phyloP scores from a whole-genome alignment of 92 coral and sea anemone species.

The Phenganax subtilis region DNA sequence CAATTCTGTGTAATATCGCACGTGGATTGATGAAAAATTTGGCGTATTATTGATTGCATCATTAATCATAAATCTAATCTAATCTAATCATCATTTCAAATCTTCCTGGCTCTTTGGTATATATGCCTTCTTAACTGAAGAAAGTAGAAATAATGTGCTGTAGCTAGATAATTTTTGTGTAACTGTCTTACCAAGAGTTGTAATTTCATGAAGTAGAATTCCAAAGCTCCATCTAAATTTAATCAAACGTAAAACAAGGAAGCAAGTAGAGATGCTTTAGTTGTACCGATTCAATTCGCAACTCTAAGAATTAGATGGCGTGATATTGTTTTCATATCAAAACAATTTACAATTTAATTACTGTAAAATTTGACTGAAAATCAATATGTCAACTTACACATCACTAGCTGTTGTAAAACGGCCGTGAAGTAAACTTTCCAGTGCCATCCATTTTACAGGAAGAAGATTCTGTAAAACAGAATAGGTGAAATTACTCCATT shows the following conservation, averaged over 20 bases:
- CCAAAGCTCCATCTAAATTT: constrained; percentile 74
- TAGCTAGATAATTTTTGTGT: not conserved
- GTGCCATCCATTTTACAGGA: constrained; percentile 76
- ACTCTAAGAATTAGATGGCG: not conserved
- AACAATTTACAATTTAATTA: too few relatives aligned
- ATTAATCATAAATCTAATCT: too few relatives aligned
- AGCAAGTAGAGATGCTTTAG: not conserved
- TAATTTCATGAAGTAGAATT: constrained; percentile 68
- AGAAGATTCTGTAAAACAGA: constrained; percentile 44
- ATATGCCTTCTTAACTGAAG: not conserved
- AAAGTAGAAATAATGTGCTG: not conserved
- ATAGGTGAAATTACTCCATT: not conserved
- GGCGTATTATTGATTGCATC: not conserved
- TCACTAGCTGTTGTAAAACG: constrained; percentile 54
- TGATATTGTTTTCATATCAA: too few relatives aligned
- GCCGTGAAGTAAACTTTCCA: constrained; percentile 58
- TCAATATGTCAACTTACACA: constrained; percentile 49
- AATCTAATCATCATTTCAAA: too few relatives aligned
- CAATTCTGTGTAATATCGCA: too few relatives aligned
- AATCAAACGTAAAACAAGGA: not conserved
- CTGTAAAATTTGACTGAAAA: too few relatives aligned
- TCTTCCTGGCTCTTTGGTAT: too few relatives aligned
- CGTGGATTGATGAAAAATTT: too few relatives aligned
- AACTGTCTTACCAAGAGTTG: constrained; percentile 60
- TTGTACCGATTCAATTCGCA: not conserved